A percentile compares a stretch with the other conserved stretches of the same genome.
phyloP scores from a whole-genome alignment of 2,113 vertebrate species.

The Diphyllodes magnificus region DNA sequence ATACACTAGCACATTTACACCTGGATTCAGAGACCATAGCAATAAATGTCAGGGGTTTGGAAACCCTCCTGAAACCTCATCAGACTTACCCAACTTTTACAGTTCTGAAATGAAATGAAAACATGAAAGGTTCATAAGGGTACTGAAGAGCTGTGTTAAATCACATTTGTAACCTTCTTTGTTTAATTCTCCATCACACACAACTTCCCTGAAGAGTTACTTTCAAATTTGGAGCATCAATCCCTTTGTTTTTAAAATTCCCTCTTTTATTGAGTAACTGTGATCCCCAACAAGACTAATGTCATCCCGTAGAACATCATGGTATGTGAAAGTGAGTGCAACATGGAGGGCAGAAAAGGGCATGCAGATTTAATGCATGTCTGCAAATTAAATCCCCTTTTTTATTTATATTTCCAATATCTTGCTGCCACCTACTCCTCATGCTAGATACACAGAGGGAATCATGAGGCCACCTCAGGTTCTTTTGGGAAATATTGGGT shows the following conservation, averaged over 20 bases:
- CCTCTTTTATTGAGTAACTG: background rate
- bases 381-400: background rate
- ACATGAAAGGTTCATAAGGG: background rate
- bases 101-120: background rate
- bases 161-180: background rate
- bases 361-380: background rate
- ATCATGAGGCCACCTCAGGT: background rate
- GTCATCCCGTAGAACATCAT: background rate
- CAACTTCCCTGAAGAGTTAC: background rate
- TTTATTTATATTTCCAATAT: background rate
- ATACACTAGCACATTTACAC: constrained; percentile 20
- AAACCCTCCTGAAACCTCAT: background rate
- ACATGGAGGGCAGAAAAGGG: background rate
- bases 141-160: background rate
- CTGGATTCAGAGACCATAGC: background rate
- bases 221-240: background rate
- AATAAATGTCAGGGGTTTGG: constrained; percentile 13
- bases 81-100: background rate
- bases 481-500: background rate
- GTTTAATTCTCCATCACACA: background rate
- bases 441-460: background rate
- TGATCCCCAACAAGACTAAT: background rate
- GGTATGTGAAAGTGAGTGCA: background rate
- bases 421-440: background rate
- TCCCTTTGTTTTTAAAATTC: background rate